Evolutionary conservation across 2,113 vertebrate genomes (phyloP), one percentile per base, ranked within the genome.

Genomic region (Neofelis nebulosa): DNA sequence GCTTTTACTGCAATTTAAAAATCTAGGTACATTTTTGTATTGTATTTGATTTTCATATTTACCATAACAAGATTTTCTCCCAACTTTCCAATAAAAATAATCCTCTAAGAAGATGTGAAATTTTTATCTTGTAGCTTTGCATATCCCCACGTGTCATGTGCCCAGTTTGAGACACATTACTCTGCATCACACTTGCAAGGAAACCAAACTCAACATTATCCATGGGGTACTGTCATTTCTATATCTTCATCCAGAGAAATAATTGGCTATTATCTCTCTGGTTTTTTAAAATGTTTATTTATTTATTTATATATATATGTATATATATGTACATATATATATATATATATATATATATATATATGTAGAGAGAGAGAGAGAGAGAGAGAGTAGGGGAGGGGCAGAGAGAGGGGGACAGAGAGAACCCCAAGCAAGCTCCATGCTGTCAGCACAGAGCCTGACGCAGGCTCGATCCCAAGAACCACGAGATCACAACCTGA

Each of bases 241-340:
- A 63, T 29, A 74, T 76, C 57, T 85, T 87, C 73, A 80, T n/a
- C 52, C 52, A 79, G 81, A 79, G 48, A 18, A 45, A 71, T 9
- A 38, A 61, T 4, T 31, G 4, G 65, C 38, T 78, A 27, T 61
- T 55, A 25, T 57, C 23, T 61, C 36, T 71, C 63, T 61, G 36
- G 21, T 85, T 92, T 73, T 50, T 50, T 1, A 50, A 50, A 50
- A 50, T 50, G 2, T 50, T 10, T 50, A 14, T 50, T 0, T 50
- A 50, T 50, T 6, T 10, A 48, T 48, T 48, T 48, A 48, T 3
- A 12, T 50, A 50, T 50, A 13, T 50, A 50, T 50, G 3, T 50
- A 13, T 50, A 45, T 45, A 1, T 45, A 45, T 7, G 0, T 1
- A 45, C 1, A 45, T 0, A 13, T 13, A 12, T 3, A 50, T 50